Conservation (phyloP, 30 jellyfish, hydroid and myxozoan genomes). For the Aurelia coerulea region DNA sequence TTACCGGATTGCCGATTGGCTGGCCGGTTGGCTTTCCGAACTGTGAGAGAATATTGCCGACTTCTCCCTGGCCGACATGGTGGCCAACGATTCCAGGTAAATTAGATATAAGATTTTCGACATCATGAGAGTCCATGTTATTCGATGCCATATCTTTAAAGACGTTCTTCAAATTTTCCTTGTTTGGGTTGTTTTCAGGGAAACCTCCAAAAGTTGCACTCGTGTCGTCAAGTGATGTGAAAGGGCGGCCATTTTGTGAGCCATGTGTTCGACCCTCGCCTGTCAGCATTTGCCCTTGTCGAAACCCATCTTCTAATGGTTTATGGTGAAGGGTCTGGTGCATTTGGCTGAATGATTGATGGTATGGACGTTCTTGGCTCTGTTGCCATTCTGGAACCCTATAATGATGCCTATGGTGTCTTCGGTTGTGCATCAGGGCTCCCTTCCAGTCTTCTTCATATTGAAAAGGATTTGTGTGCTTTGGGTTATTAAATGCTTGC, state of each 20-base stretch:
- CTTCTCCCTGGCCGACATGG: slow-evolving; percentile 48
- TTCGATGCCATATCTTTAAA: slow-evolving; percentile 29
- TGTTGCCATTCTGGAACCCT: not conserved
- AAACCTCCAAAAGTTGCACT: slow-evolving; percentile 35
- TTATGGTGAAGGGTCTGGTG: not conserved
- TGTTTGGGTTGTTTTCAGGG: slow-evolving; percentile 15
- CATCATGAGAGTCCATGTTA: slow-evolving; percentile 38
- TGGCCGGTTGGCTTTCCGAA: slow-evolving; percentile 22
- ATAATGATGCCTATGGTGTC: slow-evolving; percentile 10
- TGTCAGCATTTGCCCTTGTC: not conserved
- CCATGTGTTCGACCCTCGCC: too few relatives aligned
- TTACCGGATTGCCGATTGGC: slow-evolving; percentile 11
- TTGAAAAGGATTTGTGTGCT: slow-evolving; percentile 39
- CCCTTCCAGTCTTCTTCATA: slow-evolving; percentile 68
- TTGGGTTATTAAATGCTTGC: not conserved
- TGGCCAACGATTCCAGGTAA: slow-evolving; percentile 72
- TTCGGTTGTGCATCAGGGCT: slow-evolving; percentile 44
- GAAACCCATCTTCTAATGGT: not conserved
- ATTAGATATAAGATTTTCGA: slow-evolving; percentile 39
- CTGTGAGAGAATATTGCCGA: slow-evolving; percentile 35
- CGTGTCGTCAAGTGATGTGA: slow-evolving; percentile 24
- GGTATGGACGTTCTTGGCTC: not conserved
- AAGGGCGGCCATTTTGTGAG: not conserved
- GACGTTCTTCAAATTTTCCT: slow-evolving; percentile 55
- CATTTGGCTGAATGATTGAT: not conserved